Percentiles rank a stretch among this genome's conserved stretches.
These are phyloP conservation scores for Tachycineta bicolor DNA, from an alignment of 2,113 vertebrate species.

Conservation along the genomic window DNA sequence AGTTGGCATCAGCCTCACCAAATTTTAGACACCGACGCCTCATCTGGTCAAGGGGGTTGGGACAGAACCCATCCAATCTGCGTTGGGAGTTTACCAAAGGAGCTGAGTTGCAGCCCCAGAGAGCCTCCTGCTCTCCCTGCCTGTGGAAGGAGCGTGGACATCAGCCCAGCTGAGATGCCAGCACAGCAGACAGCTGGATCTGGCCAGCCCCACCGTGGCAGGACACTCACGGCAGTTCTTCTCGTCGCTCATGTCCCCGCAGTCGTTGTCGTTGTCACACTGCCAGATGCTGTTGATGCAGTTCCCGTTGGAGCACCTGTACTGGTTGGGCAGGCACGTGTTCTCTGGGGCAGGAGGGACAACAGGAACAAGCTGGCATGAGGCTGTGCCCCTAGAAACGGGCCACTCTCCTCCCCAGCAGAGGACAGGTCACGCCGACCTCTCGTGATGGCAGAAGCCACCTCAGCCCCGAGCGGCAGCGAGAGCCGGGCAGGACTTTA, in stretches of 20 bases:
- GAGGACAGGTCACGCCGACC: fast-evolving
- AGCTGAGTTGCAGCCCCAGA: neutral
- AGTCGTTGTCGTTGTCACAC: constrained; percentile 97
- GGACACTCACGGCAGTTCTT: constrained; percentile 90
- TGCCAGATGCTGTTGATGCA: constrained; percentile 99
- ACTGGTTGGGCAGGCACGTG: constrained; percentile 92
- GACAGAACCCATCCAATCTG: fast-evolving
- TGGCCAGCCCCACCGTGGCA: fast-evolving
- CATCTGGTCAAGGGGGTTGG: neutral
- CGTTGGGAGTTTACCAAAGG: neutral
- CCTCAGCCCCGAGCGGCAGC: neutral
- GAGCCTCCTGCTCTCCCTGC: neutral
- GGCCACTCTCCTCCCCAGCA: fast-evolving
- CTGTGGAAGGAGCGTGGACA: fast-evolving
- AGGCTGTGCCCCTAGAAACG: neutral
- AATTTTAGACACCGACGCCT: fast-evolving
- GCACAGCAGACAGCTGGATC: too few relatives aligned
- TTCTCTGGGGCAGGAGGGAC: constrained; percentile 64
- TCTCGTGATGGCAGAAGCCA: fast-evolving
- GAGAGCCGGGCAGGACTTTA: neutral
- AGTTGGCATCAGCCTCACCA: neutral
- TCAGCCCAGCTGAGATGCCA: neutral
- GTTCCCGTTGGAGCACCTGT: constrained; percentile 92
- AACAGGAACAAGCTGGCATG: neutral
- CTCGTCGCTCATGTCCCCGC: constrained; percentile 97